phyloP scores from a whole-genome alignment of 2,888 invertebrate species.

The Eupithecia inturbata region DNA sequence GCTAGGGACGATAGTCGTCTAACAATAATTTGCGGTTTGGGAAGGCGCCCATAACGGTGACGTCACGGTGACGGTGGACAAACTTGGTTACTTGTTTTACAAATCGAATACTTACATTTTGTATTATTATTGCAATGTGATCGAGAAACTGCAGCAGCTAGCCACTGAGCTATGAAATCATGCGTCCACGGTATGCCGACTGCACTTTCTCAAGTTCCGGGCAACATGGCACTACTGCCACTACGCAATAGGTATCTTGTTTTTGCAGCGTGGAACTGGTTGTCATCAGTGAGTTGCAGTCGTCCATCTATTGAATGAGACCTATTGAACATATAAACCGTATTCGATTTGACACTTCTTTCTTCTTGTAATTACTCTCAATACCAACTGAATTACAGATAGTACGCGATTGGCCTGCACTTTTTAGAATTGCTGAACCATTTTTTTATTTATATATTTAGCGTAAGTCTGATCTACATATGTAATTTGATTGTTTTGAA shows the following conservation, averaged over 20 bases:
- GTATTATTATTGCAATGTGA: conserved; percentile 59
- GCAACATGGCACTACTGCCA: conserved; percentile 41
- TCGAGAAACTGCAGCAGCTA: conserved; percentile 71
- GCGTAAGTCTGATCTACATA: too few species aligned
- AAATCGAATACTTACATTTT: conserved; percentile 15
- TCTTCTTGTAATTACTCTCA: not conserved
- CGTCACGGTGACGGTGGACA: too few species aligned
- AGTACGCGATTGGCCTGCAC: not conserved
- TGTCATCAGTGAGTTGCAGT: not conserved
- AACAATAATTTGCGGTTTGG: too few species aligned
- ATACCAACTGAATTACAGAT: not conserved
- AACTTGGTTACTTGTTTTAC: not conserved
- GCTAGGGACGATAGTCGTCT: too few species aligned
- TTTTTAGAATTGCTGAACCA: not conserved
- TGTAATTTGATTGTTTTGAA: too few species aligned
- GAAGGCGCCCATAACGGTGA: too few species aligned
- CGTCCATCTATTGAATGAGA: not conserved
- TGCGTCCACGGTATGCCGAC: conserved; percentile 73
- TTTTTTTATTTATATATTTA: too few species aligned
- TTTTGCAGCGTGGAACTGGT: conserved; percentile 19
- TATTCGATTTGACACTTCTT: not conserved
- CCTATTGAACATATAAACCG: not conserved
- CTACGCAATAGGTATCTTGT: conserved; percentile 25
- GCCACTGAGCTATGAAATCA: conserved; percentile 79
- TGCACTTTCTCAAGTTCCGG: conserved; percentile 75